Base-by-base conservation (phyloP, 2,888 invertebrate genomes). In the Carterocephalus palaemon region DNA sequence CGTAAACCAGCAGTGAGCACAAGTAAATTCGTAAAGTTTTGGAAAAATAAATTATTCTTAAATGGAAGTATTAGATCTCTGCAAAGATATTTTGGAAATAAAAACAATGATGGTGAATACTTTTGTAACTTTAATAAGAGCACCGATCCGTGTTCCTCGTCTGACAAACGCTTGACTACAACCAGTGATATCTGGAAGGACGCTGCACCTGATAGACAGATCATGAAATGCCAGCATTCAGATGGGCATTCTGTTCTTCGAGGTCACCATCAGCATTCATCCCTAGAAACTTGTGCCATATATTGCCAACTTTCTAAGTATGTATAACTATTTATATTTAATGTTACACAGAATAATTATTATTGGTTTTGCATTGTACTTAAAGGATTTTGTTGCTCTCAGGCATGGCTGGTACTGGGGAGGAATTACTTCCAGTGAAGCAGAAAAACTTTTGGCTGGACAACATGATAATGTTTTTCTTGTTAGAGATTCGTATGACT, bases 341-440 rank as follows among this genome's bases (percentile, higher is more conserved):
- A n/a, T n/a, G n/a, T n/a, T n/a, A n/a, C n/a, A n/a, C n/a, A n/a
- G n/a, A n/a, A n/a, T n/a, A n/a, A n/a, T n/a, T n/a, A n/a, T n/a
- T n/a, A n/a, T n/a, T n/a, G n/a, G n/a, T n/a, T n/a, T n/a, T n/a
- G n/a, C n/a, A n/a, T n/a, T n/a, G n/a, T n/a, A n/a, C n/a, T n/a
- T n/a, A n/a, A n/a, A n/a, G n/a, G n/a, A 20, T 46, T 33, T 50
- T 45, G 51, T 75, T 70, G n/a, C n/a, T n/a, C n/a, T 13, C 64
- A 86, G 91, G 75, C 81, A 85, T 69, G 84, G 86, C 38, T 93
- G 93, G 93, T 94, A 94, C 66, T 94, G 93, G 93, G 93, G 93
- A 43, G 91, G 92, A 19, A 89, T 94, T 56, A 90, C 90, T 15
- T 89, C 91, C 60, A 89, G 89, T 59, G 92, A 92, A 63, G 93